Evolutionary conservation across 2,888 invertebrate species (phyloP), one percentile per base, ranked within the genome.

Genomic region (Agriotes lineatus): DNA sequence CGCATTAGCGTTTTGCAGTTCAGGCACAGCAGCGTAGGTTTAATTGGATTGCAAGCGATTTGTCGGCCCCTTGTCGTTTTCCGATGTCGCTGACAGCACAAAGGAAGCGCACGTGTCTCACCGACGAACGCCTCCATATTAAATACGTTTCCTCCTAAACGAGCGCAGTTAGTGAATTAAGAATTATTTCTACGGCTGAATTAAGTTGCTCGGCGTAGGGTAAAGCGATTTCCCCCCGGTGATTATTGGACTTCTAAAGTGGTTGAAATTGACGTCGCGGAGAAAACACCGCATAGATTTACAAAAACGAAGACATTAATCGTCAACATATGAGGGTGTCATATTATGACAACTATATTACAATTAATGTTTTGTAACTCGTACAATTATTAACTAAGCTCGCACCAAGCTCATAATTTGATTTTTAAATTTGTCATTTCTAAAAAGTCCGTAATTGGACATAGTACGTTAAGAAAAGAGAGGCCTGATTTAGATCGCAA

Each of bases 21-120:
- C 50, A 50, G 19, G 19, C 56, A 14, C 35, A 35, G 56, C n/a
- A 12, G 35, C 35, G 56, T 37, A 56, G 56, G 14, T 58, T 22
- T 58, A 58, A 58, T 58, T 58, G 58, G 58, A 58, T 58, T 58
- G 39, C 42, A 42, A 18, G 25, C 58, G 58, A 58, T 58, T 58
- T 58, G 58, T 58, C 42, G 58, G 22, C 10, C 58, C 58, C 58
- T 58, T 19, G 22, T 30, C 42, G 42, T 25, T 42, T 58, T 56
- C 56, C 58, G 39, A 20, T 54, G 54, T 12, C 14, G 58, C n/a
- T 58, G 42, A 58, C 58, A 42, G 25, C 58, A 39, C 39, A 58
- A 42, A 42, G 42, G 42, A 58, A 58, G 16, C 42, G 58, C 58
- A 58, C 58, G 58, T 58, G 58, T 58, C 33, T 33, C 33, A 1